Evolutionary conservation across 2,113 vertebrate species (phyloP).

Genomic region (Pundamilia nyererei): DNA sequence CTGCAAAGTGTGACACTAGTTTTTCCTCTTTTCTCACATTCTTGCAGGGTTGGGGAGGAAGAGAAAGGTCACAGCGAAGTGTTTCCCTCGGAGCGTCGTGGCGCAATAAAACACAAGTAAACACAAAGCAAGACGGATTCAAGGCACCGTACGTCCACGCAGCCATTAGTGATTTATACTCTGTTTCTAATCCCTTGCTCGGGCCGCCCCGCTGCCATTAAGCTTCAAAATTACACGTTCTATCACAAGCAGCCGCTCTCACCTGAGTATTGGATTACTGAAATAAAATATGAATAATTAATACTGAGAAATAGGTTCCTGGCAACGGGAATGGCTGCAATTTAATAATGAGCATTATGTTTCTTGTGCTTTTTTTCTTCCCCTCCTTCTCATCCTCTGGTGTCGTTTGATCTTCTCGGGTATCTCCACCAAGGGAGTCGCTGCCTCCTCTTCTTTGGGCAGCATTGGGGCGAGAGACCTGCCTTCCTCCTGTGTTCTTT

Average conservation of each 20-base stretch:
- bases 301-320: slow-evolving; percentile 95
- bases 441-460: slow-evolving; percentile 8
- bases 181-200: slow-evolving; percentile 43
- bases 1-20: background rate
- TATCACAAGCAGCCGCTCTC: slow-evolving; percentile 79
- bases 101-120: slow-evolving; percentile 66
- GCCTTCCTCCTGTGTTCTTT: slow-evolving; percentile 10
- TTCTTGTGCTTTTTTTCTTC: slow-evolving; percentile 42
- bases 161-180: slow-evolving; percentile 68
- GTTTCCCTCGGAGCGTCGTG: slow-evolving; percentile 64
- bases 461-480: slow-evolving; percentile 28
- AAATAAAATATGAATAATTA: slow-evolving; percentile 99
- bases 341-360: slow-evolving; percentile 97
- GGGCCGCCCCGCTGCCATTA: slow-evolving; percentile 80
- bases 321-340: slow-evolving; percentile 89
- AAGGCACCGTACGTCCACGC: slow-evolving; percentile 8
- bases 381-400: slow-evolving; percentile 41
- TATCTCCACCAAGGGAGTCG: slow-evolving; percentile 54
- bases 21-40: background rate
- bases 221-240: slow-evolving; percentile 86
- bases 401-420: slow-evolving; percentile 82
- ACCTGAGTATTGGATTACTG: slow-evolving; percentile 99
- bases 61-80: slow-evolving; percentile 59
- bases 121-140: slow-evolving; percentile 67
- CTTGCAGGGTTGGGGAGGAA: background rate